Percentiles rank a stretch among this genome's conserved stretches.
Evolutionary conservation across 1,140 invertebrate species (phyloP).

Genomic region (Trichogramma pretiosum): DNA sequence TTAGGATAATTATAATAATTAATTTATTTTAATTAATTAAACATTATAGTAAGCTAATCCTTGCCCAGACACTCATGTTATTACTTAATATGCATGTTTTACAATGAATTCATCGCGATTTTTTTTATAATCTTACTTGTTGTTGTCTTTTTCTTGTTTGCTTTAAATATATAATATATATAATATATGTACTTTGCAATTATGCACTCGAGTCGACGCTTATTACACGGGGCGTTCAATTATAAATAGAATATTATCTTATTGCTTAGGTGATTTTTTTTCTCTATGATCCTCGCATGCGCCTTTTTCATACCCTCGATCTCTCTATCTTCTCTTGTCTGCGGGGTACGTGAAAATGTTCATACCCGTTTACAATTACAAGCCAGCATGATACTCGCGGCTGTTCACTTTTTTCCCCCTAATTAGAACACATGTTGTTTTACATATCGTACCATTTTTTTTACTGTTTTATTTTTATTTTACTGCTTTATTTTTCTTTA

Average conservation of each 20-base stretch:
- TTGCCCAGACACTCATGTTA: constrained; percentile 42
- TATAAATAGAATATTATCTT: constrained; percentile 33
- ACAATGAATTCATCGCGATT: constrained; percentile 20
- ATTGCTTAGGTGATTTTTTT: constrained; percentile 34
- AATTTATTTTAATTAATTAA: constrained; percentile 19
- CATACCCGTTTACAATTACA: too few species aligned
- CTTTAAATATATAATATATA: constrained; percentile 20
- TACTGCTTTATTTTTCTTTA: neutral
- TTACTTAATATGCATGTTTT: constrained; percentile 43
- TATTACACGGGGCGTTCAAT: constrained; percentile 19
- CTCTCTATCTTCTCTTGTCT: neutral
- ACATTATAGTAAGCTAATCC: constrained; percentile 38
- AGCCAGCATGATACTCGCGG: too few species aligned
- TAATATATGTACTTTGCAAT: constrained; percentile 19
- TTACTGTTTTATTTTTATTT: constrained; percentile 15
- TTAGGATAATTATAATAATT: constrained; percentile 19
- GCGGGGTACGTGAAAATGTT: too few species aligned
- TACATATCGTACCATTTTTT: too few species aligned
- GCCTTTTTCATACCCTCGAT: neutral
- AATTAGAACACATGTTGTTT: too few species aligned
- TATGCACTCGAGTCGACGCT: constrained; percentile 16
- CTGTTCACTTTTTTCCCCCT: too few species aligned
- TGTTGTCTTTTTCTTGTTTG: too few species aligned
- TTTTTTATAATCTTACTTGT: too few species aligned
- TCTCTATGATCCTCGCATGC: constrained; percentile 22